Conservation (phyloP, 2,888 invertebrate species). For the Trimorus sp. region DNA sequence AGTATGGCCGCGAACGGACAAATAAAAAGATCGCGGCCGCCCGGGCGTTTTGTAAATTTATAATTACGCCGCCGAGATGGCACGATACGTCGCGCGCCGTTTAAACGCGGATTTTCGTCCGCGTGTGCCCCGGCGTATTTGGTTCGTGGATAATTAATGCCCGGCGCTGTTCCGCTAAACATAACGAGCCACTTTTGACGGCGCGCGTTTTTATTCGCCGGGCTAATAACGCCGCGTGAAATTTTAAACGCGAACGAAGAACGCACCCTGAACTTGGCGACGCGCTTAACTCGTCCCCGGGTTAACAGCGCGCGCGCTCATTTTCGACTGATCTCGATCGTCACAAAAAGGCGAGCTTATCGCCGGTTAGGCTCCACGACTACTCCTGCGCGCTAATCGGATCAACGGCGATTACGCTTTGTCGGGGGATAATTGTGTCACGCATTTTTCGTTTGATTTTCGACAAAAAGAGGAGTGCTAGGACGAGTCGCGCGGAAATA, state of each 20-base stretch:
- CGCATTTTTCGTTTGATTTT: no score
- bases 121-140: slow-evolving; percentile 24
- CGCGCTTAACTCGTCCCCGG: slow-evolving; percentile 20
- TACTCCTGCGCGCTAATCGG: slow-evolving; percentile 7
- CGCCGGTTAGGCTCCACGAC: neutral
- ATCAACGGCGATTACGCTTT: slow-evolving; percentile 21
- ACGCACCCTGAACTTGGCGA: slow-evolving; percentile 22
- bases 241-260: slow-evolving; percentile 20
- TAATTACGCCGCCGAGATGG: slow-evolving; percentile 30
- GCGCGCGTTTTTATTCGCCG: slow-evolving; percentile 20
- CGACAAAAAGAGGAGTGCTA: no score
- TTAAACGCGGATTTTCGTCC: slow-evolving; percentile 30
- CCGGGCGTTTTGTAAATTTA: slow-evolving; percentile 29
- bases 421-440: slow-evolving; percentile 1
- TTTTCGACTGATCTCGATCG: slow-evolving; percentile 1
- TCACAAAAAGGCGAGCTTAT: slow-evolving; percentile 1
- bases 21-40: slow-evolving; percentile 4
- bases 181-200: slow-evolving; percentile 38
- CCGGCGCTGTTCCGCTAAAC: slow-evolving; percentile 11
- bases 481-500: no score
- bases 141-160: slow-evolving; percentile 19
- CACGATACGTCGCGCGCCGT: slow-evolving; percentile 3
- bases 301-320: slow-evolving; percentile 10
- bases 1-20: slow-evolving; percentile 25
- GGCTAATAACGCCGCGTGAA: slow-evolving; percentile 22